Evolutionary conservation across 2,888 invertebrate genomes (phyloP), one percentile per base, ranked within the genome.

Genomic region (Clanis bilineata): DNA sequence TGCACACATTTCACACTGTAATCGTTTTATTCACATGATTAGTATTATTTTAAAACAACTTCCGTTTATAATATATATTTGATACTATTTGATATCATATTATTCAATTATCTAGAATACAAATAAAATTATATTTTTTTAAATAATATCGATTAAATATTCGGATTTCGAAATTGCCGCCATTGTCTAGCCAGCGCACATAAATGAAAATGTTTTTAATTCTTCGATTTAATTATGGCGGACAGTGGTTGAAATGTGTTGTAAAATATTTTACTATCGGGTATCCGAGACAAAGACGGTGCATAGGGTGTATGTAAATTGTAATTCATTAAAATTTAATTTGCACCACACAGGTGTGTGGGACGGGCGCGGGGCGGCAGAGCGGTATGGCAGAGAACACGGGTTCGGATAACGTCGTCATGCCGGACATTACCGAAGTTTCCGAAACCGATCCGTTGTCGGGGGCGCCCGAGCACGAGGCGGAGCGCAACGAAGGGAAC

Each of bases 401-500:
- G 76, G 79, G 85, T 86, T 94, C 94, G 94, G 94, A 94, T 87
- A 93, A 93, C 87, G 94, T 94, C 94, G 94, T 94, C 87, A 93
- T 94, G 90, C 94, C 94, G 94, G 94, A 94, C 93, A 94, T 94
- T 92, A 93, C 94, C 94, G 94, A 94, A 94, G 93, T 84, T 70
- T 74, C 93, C 91, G 88, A 89, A 75, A 72, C 83, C 89, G 94
- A 94, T 92, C 93, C 94, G 74, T 90, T 94, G 77, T 77, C 89
- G 92, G 93, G 92, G 85, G 91, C 92, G 92, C 92, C 90, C 85
- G 94, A 94, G 88, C 93, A 93, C 92, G 93, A 93, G 81, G 82
- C 86, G 88, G 93, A 91, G 77, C 88, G 81, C 67, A 71, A 88
- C 82, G 90, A 91, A 85, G 90, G 88, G 84, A 90, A 88, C 68